phyloP scores from a whole-genome alignment of 2,888 invertebrate genomes.

The Ennomos fuscantarius region DNA sequence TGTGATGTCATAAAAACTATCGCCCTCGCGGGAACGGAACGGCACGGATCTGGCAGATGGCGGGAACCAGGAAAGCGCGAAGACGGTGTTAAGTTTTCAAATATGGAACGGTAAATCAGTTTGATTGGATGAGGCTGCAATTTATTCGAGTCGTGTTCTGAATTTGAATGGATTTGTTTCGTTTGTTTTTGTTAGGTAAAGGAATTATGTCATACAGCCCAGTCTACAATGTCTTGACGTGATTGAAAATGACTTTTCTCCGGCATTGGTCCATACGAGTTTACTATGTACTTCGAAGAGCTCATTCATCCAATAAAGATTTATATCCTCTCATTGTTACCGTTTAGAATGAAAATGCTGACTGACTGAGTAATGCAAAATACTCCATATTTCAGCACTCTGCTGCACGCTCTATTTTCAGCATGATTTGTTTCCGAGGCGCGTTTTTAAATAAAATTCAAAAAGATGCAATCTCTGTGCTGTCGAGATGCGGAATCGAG shows the following conservation, averaged over 20 bases:
- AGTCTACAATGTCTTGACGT: too few species aligned
- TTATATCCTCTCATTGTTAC: constrained; percentile 37
- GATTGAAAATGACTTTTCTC: too few species aligned
- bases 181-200: background rate
- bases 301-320: background rate
- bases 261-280: too few species aligned
- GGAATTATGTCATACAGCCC: background rate
- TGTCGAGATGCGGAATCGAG: constrained; percentile 53
- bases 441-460: constrained; percentile 67
- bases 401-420: constrained; percentile 49
- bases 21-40: constrained; percentile 51
- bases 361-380: constrained; percentile 21
- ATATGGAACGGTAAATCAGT: constrained; percentile 29
- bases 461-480: constrained; percentile 66
- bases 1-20: constrained; percentile 58
- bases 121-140: constrained; percentile 27
- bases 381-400: constrained; percentile 31
- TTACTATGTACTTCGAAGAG: too few species aligned
- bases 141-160: constrained; percentile 27
- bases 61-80: constrained; percentile 17
- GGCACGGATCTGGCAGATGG: constrained; percentile 31
- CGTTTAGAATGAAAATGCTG: constrained; percentile 56
- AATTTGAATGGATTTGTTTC: constrained; percentile 14
- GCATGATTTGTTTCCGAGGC: constrained; percentile 52
- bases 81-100: constrained; percentile 25